phyloP scores from a whole-genome alignment of 92 coral and sea anemone species.

The Epizoanthus illoricatus region DNA sequence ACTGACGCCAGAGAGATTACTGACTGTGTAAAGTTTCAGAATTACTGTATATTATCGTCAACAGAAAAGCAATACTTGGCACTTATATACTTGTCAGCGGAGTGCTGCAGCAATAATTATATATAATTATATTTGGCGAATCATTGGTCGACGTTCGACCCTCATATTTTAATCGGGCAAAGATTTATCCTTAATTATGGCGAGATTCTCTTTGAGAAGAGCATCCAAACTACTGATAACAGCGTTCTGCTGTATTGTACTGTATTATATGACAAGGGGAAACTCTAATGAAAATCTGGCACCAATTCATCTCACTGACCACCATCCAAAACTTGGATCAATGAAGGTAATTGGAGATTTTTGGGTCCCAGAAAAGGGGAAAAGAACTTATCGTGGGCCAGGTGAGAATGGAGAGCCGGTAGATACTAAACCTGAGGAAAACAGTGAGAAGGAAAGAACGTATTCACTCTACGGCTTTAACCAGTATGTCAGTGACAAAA shows the following conservation, averaged over 20 bases:
- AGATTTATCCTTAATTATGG: conserved; percentile 1
- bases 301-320: conserved; percentile 41
- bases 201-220: conserved; percentile 45
- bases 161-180: neutral
- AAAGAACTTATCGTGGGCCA: conserved; percentile 41
- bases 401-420: conserved; percentile 93
- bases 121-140: neutral
- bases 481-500: conserved; percentile 89
- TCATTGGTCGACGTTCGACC: neutral
- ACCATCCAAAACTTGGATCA: conserved; percentile 52
- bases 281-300: neutral
- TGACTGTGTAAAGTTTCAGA: neutral
- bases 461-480: conserved; percentile 91
- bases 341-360: conserved; percentile 75
- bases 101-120: neutral
- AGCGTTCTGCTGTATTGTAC: conserved; percentile 33
- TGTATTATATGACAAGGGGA: conserved; percentile 44
- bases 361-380: conserved; percentile 86
- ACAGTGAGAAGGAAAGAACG: conserved; percentile 64
- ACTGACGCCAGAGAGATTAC: neutral
- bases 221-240: conserved; percentile 40
- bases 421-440: conserved; percentile 65
- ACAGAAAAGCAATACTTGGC: neutral
- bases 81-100: neutral
- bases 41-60: neutral